Evolutionary conservation across 1,140 invertebrate genomes (phyloP), one percentile per base, ranked within the genome.

Genomic region (Bombus affinis): DNA sequence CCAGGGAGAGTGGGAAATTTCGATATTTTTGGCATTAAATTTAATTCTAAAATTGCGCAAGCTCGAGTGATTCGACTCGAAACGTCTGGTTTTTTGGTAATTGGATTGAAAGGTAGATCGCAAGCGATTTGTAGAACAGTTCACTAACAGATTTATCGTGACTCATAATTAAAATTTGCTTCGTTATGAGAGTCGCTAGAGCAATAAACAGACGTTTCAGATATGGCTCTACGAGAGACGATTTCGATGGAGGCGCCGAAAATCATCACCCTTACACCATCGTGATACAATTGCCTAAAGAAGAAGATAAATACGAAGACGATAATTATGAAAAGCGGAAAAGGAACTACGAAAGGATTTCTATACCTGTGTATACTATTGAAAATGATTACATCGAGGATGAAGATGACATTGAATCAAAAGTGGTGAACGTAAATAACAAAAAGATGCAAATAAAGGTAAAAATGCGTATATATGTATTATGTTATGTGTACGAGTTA

Each of bases 201-300:
- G 28, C 37, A 35, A 35, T 10, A 44, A 25, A 47, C 22, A 32
- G 28, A 37, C 35, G n/a, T 78, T 73, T 35, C 74, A 78, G 84
- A 2, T 57, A 71, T 1, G 62, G 22, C 10, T 25, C 39, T 0
- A 22, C 35, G 28, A 68, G 65, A 15, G 82, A 85, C 13, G 86
- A 88, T 47, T 84, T 80, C 18, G 83, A 89, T 8, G 44, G 37
- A 4, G 37, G 10, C 15, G 37, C 25, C 1, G 80, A 91, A 13
- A 83, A 87, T n/a, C 79, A 90, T 47, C 92, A 90, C 42, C 92
- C 92, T 22, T 93, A 90, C 28, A 88, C 89, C 2, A 92, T 93
- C 70, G 88, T 93, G 42, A 92, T 93, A 73, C 90, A 93, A 77
- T 76, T 93, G 57, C 91, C 92, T 6, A 88, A 88, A 59, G 78